Conservation (phyloP, 2,113 vertebrate genomes). For the Nothoprocta pentlandii region DNA sequence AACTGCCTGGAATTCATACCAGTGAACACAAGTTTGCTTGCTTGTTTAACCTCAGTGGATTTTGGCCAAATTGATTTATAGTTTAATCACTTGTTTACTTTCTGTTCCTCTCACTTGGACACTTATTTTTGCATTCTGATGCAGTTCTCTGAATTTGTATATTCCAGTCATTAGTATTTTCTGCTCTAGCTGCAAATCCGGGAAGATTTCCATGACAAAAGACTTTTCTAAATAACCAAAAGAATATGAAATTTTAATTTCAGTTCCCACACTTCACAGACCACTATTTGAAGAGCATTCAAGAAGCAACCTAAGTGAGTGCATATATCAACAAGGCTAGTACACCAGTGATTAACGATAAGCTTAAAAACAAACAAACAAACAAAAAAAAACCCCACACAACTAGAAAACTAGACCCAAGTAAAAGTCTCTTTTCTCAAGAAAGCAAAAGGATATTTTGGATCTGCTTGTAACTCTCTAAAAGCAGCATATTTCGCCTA, state of each 20-base stretch:
- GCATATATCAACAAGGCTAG: not conserved
- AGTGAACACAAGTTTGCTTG: not conserved
- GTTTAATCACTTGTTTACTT: not conserved
- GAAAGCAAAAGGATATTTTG: not conserved
- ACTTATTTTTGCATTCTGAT: not conserved
- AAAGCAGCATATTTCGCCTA: not conserved
- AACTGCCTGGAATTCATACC: not conserved
- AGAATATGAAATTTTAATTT: not conserved
- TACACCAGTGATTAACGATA: not conserved
- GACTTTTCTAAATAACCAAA: not conserved
- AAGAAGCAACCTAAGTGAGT: not conserved
- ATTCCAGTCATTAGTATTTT: constrained; percentile 36
- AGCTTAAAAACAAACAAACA: not conserved
- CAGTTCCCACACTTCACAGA: not conserved
- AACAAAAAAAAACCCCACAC: too few relatives aligned
- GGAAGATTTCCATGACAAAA: not conserved
- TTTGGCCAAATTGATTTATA: not conserved
- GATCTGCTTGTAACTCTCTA: not conserved
- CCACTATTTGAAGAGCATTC: not conserved
- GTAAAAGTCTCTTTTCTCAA: not conserved
- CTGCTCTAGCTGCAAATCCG: constrained; percentile 48
- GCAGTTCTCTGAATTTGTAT: constrained; percentile 23
- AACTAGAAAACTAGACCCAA: too few relatives aligned
- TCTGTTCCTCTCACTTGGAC: not conserved
- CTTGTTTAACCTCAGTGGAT: not conserved